Base-by-base conservation (phyloP, 2,797 vertebrate species). In the Leptoclinus maculatus region DNA sequence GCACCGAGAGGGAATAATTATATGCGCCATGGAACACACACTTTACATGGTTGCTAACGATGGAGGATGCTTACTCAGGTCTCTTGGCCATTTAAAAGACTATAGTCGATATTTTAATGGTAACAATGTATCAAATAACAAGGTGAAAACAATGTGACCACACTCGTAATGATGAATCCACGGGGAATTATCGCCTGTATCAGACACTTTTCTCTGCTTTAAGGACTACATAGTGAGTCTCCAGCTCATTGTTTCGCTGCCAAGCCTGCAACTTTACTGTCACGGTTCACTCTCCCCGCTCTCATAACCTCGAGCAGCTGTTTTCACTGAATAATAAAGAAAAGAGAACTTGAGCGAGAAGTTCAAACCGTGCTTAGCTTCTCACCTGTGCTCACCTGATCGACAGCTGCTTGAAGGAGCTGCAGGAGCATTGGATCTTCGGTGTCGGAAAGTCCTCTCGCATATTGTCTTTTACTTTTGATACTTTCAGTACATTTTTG, bases 1-100 rank as follows among this genome's bases (percentile, higher is more conserved):
- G 65, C 57, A 57, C 29, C 41, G 56, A 63, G 49, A 64, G 56
- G 23, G 62, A 51, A 74, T 76, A 58, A 83, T 58, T 56, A 45
- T 23, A 41, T 62, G 64, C 27, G 5, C 11, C n/a, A 23, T 41
- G 21, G 39, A 78, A 76, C 69, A 51, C 12, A 43, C 76, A 53
- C 27, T 62, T 73, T 4, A 63, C 17, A 23, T 51, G 11, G 27
- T 51, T 74, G 43, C 45, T 54, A 16, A 14, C n/a, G 39, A 66
- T 62, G 12, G 60, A 53, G 21, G 73, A 75, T 27, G 36, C 51
- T 41, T 80, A 43, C 23, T 60, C 47, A 64, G 47, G 45, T 79
- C 57, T 45, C 8, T 10, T 45, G 34, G 34, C 39, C 14, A 13
- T 38, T 29, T 79, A 54, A 56, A 56, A 14, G 56, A 60, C n/a